phyloP scores from a whole-genome alignment of 2,888 invertebrate species.

The Polymixis flavicincta region DNA sequence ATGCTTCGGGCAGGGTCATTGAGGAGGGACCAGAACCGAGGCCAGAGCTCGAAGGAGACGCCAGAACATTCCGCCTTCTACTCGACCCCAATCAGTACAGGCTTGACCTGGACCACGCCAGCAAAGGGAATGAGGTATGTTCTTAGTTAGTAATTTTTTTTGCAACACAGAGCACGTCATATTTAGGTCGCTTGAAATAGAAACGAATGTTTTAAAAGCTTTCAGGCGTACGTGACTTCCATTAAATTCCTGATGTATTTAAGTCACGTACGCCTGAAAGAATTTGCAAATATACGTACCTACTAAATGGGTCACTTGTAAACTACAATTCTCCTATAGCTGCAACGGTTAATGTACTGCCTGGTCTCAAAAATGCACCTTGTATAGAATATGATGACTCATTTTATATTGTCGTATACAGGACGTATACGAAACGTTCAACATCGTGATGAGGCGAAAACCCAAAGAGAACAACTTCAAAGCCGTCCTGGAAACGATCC shows the following conservation, averaged over 20 bases:
- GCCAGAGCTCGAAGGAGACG: slow-evolving; percentile 96
- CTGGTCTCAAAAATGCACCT: too few species aligned
- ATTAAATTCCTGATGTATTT: not conserved
- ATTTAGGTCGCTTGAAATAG: slow-evolving; percentile 34
- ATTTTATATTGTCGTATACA: slow-evolving; percentile 57
- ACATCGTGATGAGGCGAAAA: slow-evolving; percentile 99
- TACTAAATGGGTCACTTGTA: too few species aligned
- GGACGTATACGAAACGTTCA: slow-evolving; percentile 98
- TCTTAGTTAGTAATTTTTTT: not conserved
- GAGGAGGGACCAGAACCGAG: slow-evolving; percentile 98
- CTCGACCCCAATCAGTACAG: slow-evolving; percentile 99
- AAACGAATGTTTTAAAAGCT: slow-evolving; percentile 34
- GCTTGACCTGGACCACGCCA: slow-evolving; percentile 96
- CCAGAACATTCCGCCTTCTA: slow-evolving; percentile 97
- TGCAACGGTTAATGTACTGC: too few species aligned
- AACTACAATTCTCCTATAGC: too few species aligned
- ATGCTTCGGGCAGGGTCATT: slow-evolving; percentile 98
- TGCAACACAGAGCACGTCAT: not conserved
- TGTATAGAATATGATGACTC: not conserved
- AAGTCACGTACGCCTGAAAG: slow-evolving; percentile 35
- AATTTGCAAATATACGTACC: not conserved
- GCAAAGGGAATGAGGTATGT: slow-evolving; percentile 94
- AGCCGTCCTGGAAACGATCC: slow-evolving; percentile 99
- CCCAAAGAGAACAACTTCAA: slow-evolving; percentile 99
- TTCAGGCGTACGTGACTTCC: slow-evolving; percentile 4